phyloP scores from a whole-genome alignment of 2,797 vertebrate species.

The Ceryle rudis region DNA sequence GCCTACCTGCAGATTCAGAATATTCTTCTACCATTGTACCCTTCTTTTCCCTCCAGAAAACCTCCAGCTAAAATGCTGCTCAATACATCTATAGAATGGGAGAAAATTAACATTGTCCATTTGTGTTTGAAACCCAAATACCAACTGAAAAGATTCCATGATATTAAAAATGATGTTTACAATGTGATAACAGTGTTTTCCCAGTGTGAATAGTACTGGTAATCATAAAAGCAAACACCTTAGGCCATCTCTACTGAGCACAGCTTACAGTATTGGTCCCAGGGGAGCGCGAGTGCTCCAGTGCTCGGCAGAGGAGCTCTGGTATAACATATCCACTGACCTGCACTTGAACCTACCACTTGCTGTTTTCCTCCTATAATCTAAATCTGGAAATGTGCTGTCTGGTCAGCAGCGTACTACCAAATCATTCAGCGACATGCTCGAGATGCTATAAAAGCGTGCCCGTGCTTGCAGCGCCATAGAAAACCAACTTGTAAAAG shows the following conservation, averaged over 20 bases:
- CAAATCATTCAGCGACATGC: constrained; percentile 64
- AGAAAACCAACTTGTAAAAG: constrained; percentile 66
- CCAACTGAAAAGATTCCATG: background rate
- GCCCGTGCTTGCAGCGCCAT: constrained; percentile 52
- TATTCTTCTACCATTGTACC: background rate
- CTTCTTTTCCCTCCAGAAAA: background rate
- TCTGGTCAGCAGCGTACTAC: constrained; percentile 67
- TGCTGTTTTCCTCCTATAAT: constrained; percentile 77
- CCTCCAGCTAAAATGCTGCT: background rate
- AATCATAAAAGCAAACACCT: constrained; percentile 70
- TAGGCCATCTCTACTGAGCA: constrained; percentile 20
- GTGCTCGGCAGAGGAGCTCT: background rate
- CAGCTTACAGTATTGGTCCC: constrained; percentile 16
- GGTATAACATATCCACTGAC: constrained; percentile 72
- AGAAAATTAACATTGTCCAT: background rate
- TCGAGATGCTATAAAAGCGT: constrained; percentile 72
- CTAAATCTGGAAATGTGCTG: constrained; percentile 77
- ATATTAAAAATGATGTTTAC: constrained; percentile 65
- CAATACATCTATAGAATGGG: background rate
- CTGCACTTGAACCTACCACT: constrained; percentile 79
- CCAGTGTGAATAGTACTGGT: background rate
- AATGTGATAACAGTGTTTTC: constrained; percentile 52
- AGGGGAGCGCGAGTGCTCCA: background rate
- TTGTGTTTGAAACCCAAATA: background rate
- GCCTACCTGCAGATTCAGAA: background rate